These are phyloP conservation scores for Scaptomyza caliginosa DNA, from an alignment of 2,888 invertebrate species.

Conservation along the genomic window DNA sequence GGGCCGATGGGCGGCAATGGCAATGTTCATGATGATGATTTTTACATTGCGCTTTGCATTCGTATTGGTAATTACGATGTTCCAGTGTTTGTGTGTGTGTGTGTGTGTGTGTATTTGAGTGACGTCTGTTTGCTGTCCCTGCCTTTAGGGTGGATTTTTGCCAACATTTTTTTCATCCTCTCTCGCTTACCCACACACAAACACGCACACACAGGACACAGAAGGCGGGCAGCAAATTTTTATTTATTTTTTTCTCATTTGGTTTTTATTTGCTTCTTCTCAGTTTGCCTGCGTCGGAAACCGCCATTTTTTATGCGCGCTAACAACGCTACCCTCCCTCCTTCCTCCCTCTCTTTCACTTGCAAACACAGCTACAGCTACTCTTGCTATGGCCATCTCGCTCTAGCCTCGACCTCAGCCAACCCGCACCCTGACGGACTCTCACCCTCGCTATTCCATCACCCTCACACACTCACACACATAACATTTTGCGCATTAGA, in stretches of 20 bases:
- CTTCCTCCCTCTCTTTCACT: background rate
- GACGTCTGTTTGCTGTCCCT: conserved; percentile 72
- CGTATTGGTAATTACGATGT: conserved; percentile 73
- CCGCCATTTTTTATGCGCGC: conserved; percentile 77
- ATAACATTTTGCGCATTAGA: conserved; percentile 70
- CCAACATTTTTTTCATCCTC: conserved; percentile 54
- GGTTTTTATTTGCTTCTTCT: conserved; percentile 39
- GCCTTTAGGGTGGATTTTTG: conserved; percentile 70
- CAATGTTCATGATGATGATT: conserved; percentile 52
- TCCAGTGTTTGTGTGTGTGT: conserved; percentile 15
- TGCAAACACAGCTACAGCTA: background rate
- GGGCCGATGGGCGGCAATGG: background rate
- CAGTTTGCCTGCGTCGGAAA: conserved; percentile 73
- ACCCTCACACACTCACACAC: conserved; percentile 44
- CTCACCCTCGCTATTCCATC: conserved; percentile 36
- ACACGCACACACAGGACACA: conserved; percentile 16
- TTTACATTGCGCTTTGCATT: conserved; percentile 56
- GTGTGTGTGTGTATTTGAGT: conserved; percentile 43
- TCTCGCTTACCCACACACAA: conserved; percentile 31
- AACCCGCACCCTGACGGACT: conserved; percentile 22
- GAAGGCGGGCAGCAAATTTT: conserved; percentile 22
- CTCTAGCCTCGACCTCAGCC: conserved; percentile 9
- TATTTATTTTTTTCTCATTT: conserved; percentile 43
- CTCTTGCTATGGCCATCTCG: conserved; percentile 9
- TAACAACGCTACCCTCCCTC: conserved; percentile 56